Evolutionary conservation across 2,888 invertebrate species (phyloP).

Genomic region (Oegoconia quadripuncta): DNA sequence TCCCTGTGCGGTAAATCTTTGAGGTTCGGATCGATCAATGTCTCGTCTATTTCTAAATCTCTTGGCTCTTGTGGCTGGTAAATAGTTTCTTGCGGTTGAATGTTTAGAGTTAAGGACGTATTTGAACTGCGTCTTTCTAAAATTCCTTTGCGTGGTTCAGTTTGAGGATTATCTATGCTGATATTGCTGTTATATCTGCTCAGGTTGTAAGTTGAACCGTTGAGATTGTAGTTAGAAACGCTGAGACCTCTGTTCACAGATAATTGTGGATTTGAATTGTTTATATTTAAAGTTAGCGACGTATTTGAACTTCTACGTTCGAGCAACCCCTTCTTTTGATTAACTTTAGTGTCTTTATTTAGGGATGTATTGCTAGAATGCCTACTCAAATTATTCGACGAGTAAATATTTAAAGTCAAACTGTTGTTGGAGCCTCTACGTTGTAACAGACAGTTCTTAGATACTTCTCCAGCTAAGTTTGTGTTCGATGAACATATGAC

Average conservation of each 20-base stretch:
- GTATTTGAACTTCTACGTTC: conserved; percentile 95
- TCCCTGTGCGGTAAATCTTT: conserved; percentile 59
- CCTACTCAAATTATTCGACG: conserved; percentile 68
- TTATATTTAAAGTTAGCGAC: conserved; percentile 88
- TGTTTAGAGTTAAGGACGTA: conserved; percentile 86
- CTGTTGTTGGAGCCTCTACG: conserved; percentile 93
- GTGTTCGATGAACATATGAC: conserved; percentile 74
- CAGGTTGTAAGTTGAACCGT: conserved; percentile 72
- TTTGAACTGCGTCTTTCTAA: conserved; percentile 89
- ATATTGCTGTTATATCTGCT: conserved; percentile 70
- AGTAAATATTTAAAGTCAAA: conserved; percentile 86
- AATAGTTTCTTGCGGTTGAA: conserved; percentile 52
- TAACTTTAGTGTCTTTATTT: conserved; percentile 60
- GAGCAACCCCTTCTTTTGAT: conserved; percentile 83
- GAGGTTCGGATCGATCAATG: conserved; percentile 49
- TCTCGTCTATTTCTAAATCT: conserved; percentile 68
- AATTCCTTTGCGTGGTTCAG: conserved; percentile 79
- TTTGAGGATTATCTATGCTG: conserved; percentile 59
- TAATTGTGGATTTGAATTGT: conserved; percentile 64
- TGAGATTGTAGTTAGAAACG: conserved; percentile 72
- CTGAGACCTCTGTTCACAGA: conserved; percentile 69
- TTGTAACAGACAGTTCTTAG: conserved; percentile 84
- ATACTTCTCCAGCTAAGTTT: conserved; percentile 54
- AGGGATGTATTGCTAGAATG: conserved; percentile 80
- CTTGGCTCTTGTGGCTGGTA: too few relatives aligned